Evolutionary conservation across 2,888 invertebrate genomes (phyloP), one percentile per base, ranked within the genome.

Genomic region (Netelia virgata): DNA sequence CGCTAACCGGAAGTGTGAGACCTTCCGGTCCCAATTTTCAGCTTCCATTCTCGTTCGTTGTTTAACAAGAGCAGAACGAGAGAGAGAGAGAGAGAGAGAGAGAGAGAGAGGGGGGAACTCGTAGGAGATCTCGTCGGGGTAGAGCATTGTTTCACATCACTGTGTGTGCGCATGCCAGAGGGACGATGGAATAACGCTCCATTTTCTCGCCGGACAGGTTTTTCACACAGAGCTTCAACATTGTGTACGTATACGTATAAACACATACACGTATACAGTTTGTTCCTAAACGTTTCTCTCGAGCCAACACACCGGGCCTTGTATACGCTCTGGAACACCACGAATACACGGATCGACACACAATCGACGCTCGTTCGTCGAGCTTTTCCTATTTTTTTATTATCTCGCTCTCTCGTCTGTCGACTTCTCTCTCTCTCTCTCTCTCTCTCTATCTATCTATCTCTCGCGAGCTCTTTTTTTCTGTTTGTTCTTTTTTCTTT

Each of bases 21-120:
- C 73, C 81, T 84, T 84, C 84, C 84, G 84, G 73, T 81, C 77
- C 73, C 84, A 81, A 84, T 80, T 81, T 63, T 69, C 81, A 84
- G 77, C 73, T 69, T 77, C 73, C 68, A 84, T 84, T 84, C 77
- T 81, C 68, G 61, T 36, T 23, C 64, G 61, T 20, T 74, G 75
- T 79, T 66, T 57, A 72, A 80, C 83, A 28, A 83, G 18, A 41
- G 68, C n/a, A 73, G 50, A 66, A 50, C 41, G 16, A 68, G 18
- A 57, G 36, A 36, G 64, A 59, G 70, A n/a, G 41, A 41, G 41
- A 74, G 73, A 20, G 47, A 11, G 61, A 50, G 73, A 50, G 20
- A 57, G 8, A 16, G 36, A 9, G 68, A n/a, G n/a, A n/a, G n/a
- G n/a, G n/a, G n/a, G n/a, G n/a, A n/a, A 57, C 61, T 61, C 72